Evolutionary conservation across 1,140 invertebrate species (phyloP), one percentile per base, ranked within the genome.

Genomic region (Papilio machaon): DNA sequence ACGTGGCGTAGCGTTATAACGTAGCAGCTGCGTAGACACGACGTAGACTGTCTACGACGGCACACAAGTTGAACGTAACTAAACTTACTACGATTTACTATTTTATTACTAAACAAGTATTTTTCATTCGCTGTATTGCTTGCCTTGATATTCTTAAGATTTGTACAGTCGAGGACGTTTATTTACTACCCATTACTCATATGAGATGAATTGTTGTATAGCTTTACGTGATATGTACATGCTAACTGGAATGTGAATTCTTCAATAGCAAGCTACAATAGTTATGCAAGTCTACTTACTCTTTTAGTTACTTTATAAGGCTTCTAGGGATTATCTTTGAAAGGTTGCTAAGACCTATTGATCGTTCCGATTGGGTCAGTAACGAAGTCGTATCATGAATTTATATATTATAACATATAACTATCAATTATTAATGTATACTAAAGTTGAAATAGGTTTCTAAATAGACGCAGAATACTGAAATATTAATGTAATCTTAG

Each of bases 11-110:
- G 30, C 64, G 30, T 67, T 67, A 67, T 67, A 10, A 67, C 80
- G 83, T 84, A 84, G 83, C 83, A 82, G 75, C 74, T 84, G 83
- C 83, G 83, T 84, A 84, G 83, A 84, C 83, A 84, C 70, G 83
- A 30, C 30, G 64, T 67, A 67, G 64, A 67, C 23, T 23, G 64
- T 11, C 81, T 84, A 84, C 83, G 79, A 64, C 81, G 67, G 47
- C 38, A 67, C 82, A 82, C 17, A 58, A 58, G 15, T 54, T 54
- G n/a, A 15, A 17, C 54, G 38, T 2, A 30, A 30, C 54, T 58
- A 58, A 8, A 58, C 54, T 17, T 52, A 52, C 13, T 52, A 17
- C 4, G 5, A 52, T 15, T 49, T 58, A 58, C 17, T 58, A 58
- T 17, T 58, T n/a, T 58, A 52, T 2, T 5, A 58, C 54, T 58